A percentile compares a stretch with the other conserved stretches of the same genome.
These are phyloP conservation scores for Neoascia interrupta DNA, from an alignment of 2,888 invertebrate genomes.

Conservation along the genomic window DNA sequence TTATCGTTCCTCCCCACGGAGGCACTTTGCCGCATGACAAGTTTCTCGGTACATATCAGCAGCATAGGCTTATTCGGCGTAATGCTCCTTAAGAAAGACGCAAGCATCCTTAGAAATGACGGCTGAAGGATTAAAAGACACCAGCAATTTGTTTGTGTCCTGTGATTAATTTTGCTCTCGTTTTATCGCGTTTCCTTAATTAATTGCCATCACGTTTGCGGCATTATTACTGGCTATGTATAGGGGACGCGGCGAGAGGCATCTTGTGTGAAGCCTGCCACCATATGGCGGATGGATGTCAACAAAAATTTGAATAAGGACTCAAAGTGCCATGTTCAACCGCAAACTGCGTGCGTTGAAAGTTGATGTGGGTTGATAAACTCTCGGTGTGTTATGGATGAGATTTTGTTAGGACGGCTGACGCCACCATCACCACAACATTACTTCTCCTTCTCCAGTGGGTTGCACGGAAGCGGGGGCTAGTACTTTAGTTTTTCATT, in stretches of 20 bases:
- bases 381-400: conserved; percentile 13
- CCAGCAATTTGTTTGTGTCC: conserved; percentile 58
- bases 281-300: conserved; percentile 52
- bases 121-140: conserved; percentile 51
- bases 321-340: conserved; percentile 13
- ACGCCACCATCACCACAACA: neutral
- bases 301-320: conserved; percentile 48
- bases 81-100: too few relatives aligned
- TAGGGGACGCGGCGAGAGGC: neutral
- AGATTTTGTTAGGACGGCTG: conserved; percentile 26
- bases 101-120: too few relatives aligned
- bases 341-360: conserved; percentile 16
- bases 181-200: conserved; percentile 59
- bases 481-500: conserved; percentile 6
- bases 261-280: neutral
- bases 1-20: conserved; percentile 22
- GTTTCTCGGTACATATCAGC: conserved; percentile 23
- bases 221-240: conserved; percentile 28
- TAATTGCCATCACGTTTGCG: conserved; percentile 59
- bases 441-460: too few relatives aligned
- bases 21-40: conserved; percentile 30
- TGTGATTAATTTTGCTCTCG: conserved; percentile 51
- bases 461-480: too few relatives aligned
- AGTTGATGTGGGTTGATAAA: conserved; percentile 44
- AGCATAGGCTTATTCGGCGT: neutral